These are phyloP conservation scores for Philhelius pedissequus DNA, from an alignment of 2,888 invertebrate species.

Conservation along the genomic window DNA sequence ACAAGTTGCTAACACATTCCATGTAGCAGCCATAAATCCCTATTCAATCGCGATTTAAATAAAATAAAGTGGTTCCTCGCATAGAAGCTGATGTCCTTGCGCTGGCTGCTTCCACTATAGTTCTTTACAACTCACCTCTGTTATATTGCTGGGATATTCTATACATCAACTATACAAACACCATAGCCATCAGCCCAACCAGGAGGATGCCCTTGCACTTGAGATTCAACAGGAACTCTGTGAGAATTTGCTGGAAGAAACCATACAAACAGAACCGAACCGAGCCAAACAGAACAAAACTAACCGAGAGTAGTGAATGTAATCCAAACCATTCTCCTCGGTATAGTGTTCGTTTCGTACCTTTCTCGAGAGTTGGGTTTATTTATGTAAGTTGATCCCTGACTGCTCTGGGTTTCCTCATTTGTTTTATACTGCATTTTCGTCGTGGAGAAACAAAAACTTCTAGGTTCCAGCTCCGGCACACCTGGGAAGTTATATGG, in stretches of 20 bases:
- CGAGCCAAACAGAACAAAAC: background rate
- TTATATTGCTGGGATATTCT: background rate
- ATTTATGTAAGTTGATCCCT: constrained; percentile 60
- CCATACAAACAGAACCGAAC: no score
- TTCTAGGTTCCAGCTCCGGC: background rate
- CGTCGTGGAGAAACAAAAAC: background rate
- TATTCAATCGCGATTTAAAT: constrained; percentile 66
- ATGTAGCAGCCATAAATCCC: constrained; percentile 62
- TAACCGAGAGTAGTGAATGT: constrained; percentile 2
- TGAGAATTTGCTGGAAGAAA: background rate
- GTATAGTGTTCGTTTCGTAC: background rate
- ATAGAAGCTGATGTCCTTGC: constrained; percentile 17
- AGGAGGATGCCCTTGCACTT: constrained; percentile 60
- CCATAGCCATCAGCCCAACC: background rate
- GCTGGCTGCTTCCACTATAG: background rate
- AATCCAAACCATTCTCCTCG: background rate
- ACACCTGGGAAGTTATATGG: constrained; percentile 31
- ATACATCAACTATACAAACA: background rate
- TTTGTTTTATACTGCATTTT: constrained; percentile 36
- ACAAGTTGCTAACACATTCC: constrained; percentile 64
- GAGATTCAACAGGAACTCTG: constrained; percentile 57
- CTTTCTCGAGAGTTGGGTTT: constrained; percentile 17
- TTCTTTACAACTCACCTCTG: background rate
- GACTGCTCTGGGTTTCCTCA: constrained; percentile 23
- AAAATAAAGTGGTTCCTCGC: constrained; percentile 57